These are phyloP conservation scores for Pissodes strobi DNA, from an alignment of 1,140 invertebrate genomes.

Conservation along the genomic window DNA sequence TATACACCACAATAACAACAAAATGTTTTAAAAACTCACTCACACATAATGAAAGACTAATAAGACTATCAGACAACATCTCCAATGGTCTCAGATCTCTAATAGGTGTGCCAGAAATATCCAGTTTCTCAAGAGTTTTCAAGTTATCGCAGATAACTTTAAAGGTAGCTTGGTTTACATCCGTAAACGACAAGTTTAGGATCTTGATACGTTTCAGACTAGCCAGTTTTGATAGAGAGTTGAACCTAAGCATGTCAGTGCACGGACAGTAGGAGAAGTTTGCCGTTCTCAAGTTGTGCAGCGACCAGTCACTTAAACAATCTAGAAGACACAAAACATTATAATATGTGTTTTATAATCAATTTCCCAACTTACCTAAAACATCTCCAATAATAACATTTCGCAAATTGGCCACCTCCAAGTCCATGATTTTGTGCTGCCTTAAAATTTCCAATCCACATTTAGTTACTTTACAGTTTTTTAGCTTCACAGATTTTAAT, in stretches of 20 bases:
- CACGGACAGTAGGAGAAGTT: constrained; percentile 72
- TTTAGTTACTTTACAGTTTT: constrained; percentile 63
- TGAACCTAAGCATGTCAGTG: constrained; percentile 60
- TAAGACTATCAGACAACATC: constrained; percentile 25
- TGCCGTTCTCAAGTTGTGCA: constrained; percentile 68
- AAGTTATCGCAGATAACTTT: constrained; percentile 74
- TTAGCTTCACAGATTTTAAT: constrained; percentile 60
- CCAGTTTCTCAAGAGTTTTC: constrained; percentile 67
- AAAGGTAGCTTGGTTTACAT: constrained; percentile 72
- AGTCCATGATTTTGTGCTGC: constrained; percentile 67
- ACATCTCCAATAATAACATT: constrained; percentile 47
- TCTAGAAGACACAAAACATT: constrained; percentile 54
- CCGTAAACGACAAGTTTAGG: constrained; percentile 74
- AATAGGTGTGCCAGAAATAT: constrained; percentile 73
- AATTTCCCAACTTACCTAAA: constrained; percentile 40
- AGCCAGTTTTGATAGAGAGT: constrained; percentile 59
- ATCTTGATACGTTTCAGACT: constrained; percentile 66
- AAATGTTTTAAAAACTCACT: constrained; percentile 16
- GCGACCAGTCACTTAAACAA: constrained; percentile 74
- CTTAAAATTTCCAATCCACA: constrained; percentile 69
- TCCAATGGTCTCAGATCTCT: constrained; percentile 65
- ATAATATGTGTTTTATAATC: neutral
- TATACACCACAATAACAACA: neutral
- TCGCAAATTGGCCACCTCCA: constrained; percentile 61
- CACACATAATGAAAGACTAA: constrained; percentile 43